Evolutionary conservation across 2,888 invertebrate species (phyloP).

Genomic region (Cryptus viduatorius): DNA sequence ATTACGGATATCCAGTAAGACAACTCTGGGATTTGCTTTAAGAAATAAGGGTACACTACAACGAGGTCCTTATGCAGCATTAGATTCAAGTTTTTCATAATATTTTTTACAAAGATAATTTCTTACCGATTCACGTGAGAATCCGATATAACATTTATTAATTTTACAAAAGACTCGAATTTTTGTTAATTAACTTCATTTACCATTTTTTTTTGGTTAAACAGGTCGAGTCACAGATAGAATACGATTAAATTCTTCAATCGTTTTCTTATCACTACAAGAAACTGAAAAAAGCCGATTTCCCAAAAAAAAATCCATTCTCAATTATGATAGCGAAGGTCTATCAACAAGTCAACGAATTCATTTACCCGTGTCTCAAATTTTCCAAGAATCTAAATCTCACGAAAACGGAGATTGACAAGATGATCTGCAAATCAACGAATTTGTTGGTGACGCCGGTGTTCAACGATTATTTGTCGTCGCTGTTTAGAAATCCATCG

Average conservation of each 20-base stretch:
- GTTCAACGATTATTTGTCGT: conserved; percentile 96
- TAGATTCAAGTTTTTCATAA: conserved; percentile 98
- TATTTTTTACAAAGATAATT: conserved; percentile 97
- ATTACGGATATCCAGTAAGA: conserved; percentile 96
- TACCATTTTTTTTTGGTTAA: conserved; percentile 31
- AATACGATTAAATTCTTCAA: conserved; percentile 93
- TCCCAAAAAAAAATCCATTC: conserved; percentile 93
- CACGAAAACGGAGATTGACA: conserved; percentile 92
- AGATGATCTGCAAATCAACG: conserved; percentile 95
- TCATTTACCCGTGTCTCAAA: conserved; percentile 98
- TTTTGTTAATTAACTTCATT: neutral
- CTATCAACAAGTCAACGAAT: conserved; percentile 98
- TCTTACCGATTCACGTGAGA: conserved; percentile 93
- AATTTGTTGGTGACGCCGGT: conserved; percentile 95
- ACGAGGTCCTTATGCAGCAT: conserved; percentile 97
- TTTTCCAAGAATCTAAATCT: conserved; percentile 95
- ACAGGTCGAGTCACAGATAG: conserved; percentile 90
- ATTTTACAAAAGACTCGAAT: conserved; percentile 12
- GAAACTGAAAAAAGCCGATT: conserved; percentile 89
- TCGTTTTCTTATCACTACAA: conserved; percentile 97
- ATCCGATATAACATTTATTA: conserved; percentile 3
- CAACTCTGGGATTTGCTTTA: conserved; percentile 95
- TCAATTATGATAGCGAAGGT: conserved; percentile 98
- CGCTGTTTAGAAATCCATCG: conserved; percentile 94
- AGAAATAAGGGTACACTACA: conserved; percentile 98